Base-by-base conservation (phyloP, 2,888 invertebrate genomes). In the Luperina nickerlii region DNA sequence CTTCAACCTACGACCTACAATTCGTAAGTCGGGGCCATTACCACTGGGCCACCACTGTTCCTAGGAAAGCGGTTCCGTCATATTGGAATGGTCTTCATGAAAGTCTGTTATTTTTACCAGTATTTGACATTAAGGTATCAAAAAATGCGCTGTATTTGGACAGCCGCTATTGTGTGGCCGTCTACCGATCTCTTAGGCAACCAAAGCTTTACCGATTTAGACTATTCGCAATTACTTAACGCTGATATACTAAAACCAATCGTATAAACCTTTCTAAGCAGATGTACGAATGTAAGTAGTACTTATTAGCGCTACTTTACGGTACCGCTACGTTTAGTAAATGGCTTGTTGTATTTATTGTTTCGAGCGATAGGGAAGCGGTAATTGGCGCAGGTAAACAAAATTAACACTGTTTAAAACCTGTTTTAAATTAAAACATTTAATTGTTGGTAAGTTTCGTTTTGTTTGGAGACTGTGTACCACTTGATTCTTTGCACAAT, bases 371-470 rank as follows among this genome's bases (percentile, higher is more conserved):
- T 90, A 87, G 89, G 86, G 80, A 86, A 87, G 81, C 83, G 76
- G 80, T 88, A 91, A 91, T 90, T 88, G 89, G 87, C 84, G 84
- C 84, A 87, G 87, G 85, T 82, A 87, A 87, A 89, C 87, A 88
- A 90, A 91, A 90, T 90, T 87, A 89, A 91, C 89, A 86, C 89
- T 89, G 89, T 89, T 90, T 89, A 85, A 87, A 92, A 90, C 90
- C 88, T 71, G 89, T 90, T 91, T 87, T 71, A 83, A 89, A 91
- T 90, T 79, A 90, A 90, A 88, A 86, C 87, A 79, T 86, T 82
- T 62, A 81, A 79, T 80, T 48, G 76, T 73, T 76, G 63, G 82
- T 51, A 70, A 67, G 79, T 82, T 87, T 78, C 68, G 68, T 79
- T 86, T 86, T 62, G 79, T 85, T 80, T 51, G 68, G 67, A 63